phyloP scores from a whole-genome alignment of 2,113 vertebrate genomes.

The Orycteropus afer region DNA sequence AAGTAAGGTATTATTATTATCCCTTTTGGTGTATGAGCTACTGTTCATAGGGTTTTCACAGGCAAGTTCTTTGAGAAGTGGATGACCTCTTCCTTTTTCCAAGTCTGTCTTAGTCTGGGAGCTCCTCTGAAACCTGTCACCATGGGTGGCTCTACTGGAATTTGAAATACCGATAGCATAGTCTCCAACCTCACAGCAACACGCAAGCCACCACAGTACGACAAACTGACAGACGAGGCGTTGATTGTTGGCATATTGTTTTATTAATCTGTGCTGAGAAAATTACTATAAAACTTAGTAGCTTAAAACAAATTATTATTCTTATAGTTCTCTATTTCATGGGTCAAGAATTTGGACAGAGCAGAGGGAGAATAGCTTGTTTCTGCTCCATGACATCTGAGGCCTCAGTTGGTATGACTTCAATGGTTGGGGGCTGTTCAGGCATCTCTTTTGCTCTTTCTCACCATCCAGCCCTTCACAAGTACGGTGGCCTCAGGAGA shows the following conservation, averaged over 20 bases:
- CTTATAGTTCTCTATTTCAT: background rate
- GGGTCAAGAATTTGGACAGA: background rate
- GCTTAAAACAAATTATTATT: background rate
- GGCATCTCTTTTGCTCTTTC: background rate
- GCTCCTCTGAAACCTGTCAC: no score
- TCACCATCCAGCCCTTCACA: background rate
- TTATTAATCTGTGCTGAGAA: background rate
- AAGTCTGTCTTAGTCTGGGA: no score
- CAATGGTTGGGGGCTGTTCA: background rate
- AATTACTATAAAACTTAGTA: background rate
- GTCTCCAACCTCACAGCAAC: no score
- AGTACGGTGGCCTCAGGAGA: background rate
- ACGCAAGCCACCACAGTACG: no score
- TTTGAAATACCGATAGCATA: no score
- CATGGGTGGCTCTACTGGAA: no score
- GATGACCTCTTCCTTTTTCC: no score
- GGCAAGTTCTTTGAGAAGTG: no score
- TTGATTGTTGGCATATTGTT: background rate
- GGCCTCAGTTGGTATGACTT: background rate
- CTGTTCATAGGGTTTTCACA: no score
- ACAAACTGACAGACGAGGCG: no score
- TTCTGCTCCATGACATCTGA: fast-evolving
- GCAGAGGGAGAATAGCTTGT: background rate
- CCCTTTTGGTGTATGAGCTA: no score
- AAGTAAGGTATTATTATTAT: background rate